Evolutionary conservation across 2,113 vertebrate genomes (phyloP).

Genomic region (Neolamprologus falcicula): DNA sequence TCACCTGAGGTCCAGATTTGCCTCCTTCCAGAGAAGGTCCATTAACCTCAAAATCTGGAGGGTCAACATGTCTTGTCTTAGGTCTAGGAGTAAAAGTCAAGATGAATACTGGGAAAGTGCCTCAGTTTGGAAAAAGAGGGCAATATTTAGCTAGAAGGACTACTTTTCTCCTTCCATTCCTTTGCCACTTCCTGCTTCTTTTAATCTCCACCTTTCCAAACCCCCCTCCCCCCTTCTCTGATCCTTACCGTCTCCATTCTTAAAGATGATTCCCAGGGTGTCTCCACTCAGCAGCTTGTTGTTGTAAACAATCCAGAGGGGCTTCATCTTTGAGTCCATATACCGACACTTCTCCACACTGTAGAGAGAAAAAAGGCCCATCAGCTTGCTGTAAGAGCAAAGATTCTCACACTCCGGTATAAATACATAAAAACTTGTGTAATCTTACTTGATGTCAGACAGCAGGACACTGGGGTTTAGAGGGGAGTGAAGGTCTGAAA

Average conservation of each 20-base stretch:
- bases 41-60: slow-evolving; percentile 92
- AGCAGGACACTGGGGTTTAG: slow-evolving; percentile 89
- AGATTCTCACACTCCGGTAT: background rate
- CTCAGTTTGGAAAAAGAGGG: background rate
- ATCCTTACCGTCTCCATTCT: slow-evolving; percentile 92
- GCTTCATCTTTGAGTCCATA: slow-evolving; percentile 99
- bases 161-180: background rate
- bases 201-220: background rate
- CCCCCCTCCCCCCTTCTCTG: background rate
- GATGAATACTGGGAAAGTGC: background rate
- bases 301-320: slow-evolving; percentile 95
- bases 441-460: slow-evolving; percentile 88
- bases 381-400: background rate
- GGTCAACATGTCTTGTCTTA: slow-evolving; percentile 94
- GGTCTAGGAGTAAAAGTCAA: slow-evolving; percentile 66
- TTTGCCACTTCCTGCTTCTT: background rate
- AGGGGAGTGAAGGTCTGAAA: slow-evolving; percentile 89
- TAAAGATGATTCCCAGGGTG: slow-evolving; percentile 91
- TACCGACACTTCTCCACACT: slow-evolving; percentile 95
- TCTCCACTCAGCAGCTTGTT: slow-evolving; percentile 89
- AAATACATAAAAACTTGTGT: background rate
- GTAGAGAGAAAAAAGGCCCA: background rate
- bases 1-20: slow-evolving; percentile 91
- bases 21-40: slow-evolving; percentile 97
- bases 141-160: background rate